Conservation (phyloP, 2,113 vertebrate species). For the Pseudorasbora parva region DNA sequence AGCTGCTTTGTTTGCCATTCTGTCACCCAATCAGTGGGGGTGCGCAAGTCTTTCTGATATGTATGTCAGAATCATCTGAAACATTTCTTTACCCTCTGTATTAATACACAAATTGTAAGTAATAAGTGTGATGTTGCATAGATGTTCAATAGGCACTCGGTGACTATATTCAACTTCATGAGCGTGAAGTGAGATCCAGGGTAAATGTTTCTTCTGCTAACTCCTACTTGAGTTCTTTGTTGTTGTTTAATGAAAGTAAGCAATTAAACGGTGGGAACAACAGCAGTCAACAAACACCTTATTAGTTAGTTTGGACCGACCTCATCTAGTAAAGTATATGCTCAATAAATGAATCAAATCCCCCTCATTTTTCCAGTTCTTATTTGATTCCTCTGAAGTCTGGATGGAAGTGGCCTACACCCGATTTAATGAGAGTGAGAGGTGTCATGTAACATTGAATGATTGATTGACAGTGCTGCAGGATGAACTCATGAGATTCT, state of each 20-base stretch:
- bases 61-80: slow-evolving; percentile 18
- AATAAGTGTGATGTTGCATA: slow-evolving; percentile 3
- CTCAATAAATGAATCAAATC: slow-evolving; percentile 24
- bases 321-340: neutral
- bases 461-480: neutral
- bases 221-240: neutral
- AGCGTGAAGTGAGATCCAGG: neutral
- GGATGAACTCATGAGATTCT: slow-evolving; percentile 43
- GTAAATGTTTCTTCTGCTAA: neutral
- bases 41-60: slow-evolving; percentile 16
- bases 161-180: neutral
- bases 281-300: slow-evolving; percentile 29
- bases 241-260: slow-evolving; percentile 5
- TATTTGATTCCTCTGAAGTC: slow-evolving; percentile 5
- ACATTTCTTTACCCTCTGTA: neutral
- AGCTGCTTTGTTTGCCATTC: slow-evolving; percentile 50
- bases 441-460: slow-evolving; percentile 45
- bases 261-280: neutral
- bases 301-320: slow-evolving; percentile 16
- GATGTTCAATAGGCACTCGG: neutral
- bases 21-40: slow-evolving; percentile 44
- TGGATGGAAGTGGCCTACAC: slow-evolving; percentile 30
- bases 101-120: neutral
- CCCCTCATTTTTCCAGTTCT: neutral
- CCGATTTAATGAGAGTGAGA: slow-evolving; percentile 47